Evolutionary conservation across 2,888 invertebrate genomes (phyloP).

Genomic region (Callyntrura sp.): DNA sequence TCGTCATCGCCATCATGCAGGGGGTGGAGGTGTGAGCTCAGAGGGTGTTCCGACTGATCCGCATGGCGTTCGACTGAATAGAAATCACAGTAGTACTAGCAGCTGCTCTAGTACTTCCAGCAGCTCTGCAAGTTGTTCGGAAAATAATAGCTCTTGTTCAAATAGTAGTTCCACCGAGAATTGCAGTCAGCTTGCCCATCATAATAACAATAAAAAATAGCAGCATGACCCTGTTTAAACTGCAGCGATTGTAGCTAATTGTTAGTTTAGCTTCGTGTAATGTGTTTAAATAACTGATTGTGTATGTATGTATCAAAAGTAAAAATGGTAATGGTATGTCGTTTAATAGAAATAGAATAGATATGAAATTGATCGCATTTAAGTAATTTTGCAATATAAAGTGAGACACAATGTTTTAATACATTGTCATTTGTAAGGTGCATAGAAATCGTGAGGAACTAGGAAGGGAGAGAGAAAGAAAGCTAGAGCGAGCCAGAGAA

Average conservation of each 20-base stretch:
- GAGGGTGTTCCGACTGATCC: conserved; percentile 26
- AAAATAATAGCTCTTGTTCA: conserved; percentile 75
- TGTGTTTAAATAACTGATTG: neutral
- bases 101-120: conserved; percentile 75
- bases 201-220: conserved; percentile 76
- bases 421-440: conserved; percentile 39
- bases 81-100: conserved; percentile 77
- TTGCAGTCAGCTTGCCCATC: conserved; percentile 69
- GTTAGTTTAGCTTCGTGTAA: neutral
- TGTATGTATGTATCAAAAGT: conserved; percentile 16
- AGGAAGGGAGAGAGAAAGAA: neutral
- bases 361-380: conserved; percentile 40
- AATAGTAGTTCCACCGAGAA: conserved; percentile 77
- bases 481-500: neutral
- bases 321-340: neutral
- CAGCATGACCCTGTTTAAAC: conserved; percentile 32
- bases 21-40: conserved; percentile 24
- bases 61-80: conserved; percentile 67
- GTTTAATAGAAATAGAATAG: conserved; percentile 9
- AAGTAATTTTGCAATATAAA: conserved; percentile 24
- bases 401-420: conserved; percentile 24
- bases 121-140: conserved; percentile 69
- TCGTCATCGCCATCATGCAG: conserved; percentile 42
- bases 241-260: conserved; percentile 33
- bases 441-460: conserved; percentile 18